A percentile compares a stretch with the other conserved stretches of the same genome.
Evolutionary conservation across 2,888 invertebrate genomes (phyloP).

Genomic region (Habroteleia sp.): DNA sequence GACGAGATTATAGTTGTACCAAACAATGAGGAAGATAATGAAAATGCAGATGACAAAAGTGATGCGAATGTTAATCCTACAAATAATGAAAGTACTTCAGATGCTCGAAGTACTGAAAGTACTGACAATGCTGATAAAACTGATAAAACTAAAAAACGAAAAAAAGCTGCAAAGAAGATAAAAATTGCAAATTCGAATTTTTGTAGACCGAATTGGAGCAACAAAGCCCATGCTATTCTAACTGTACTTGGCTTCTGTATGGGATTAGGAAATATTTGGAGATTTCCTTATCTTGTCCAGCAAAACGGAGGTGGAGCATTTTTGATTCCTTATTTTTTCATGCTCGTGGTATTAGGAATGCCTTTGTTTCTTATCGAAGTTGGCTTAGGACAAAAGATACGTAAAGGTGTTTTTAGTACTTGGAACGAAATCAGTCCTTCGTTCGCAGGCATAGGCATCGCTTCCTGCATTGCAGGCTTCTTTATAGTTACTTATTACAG

Average conservation of each 20-base stretch:
- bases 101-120: no score
- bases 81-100: no score
- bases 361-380: conserved; percentile 96
- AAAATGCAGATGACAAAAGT: no score
- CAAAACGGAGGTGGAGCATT: conserved; percentile 97
- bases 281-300: conserved; percentile 96
- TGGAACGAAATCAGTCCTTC: conserved; percentile 98
- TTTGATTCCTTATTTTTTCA: conserved; percentile 95
- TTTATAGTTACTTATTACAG: conserved; percentile 97
- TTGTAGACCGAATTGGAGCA: no score
- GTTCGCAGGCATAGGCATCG: conserved; percentile 96
- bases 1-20: no score
- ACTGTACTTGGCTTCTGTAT: conserved; percentile 95
- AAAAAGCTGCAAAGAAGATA: no score
- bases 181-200: no score
- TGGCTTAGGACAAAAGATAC: conserved; percentile 96
- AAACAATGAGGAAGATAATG: no score
- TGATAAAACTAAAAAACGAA: no score
- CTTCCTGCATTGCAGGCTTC: conserved; percentile 94
- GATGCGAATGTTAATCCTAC: no score
- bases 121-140: no score
- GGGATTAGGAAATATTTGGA: conserved; percentile 95
- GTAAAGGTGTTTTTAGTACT: conserved; percentile 93
- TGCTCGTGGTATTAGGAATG: conserved; percentile 93
- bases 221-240: no score